Conservation (phyloP, 2,888 invertebrate genomes). For the Mycogona germanica region DNA sequence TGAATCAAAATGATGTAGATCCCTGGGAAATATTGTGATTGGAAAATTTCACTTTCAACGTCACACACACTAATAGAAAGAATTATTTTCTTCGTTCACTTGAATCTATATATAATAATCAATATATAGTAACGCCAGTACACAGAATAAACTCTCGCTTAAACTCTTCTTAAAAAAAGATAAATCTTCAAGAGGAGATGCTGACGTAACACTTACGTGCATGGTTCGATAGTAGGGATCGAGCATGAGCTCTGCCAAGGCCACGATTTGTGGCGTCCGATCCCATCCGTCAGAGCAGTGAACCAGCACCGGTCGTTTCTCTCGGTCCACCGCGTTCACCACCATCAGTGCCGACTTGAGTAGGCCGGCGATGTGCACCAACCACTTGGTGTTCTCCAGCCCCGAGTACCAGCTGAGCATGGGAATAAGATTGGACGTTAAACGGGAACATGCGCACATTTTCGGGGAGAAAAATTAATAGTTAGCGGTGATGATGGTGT, state of each 20-base stretch:
- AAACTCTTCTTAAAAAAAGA: no score
- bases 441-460: neutral
- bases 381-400: constrained; percentile 82
- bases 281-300: constrained; percentile 99
- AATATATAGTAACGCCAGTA: neutral
- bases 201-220: constrained; percentile 50
- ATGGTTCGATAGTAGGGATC: constrained; percentile 92
- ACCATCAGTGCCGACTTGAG: constrained; percentile 67
- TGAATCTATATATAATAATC: no score
- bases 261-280: constrained; percentile 91
- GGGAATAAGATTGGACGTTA: neutral
- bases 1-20: neutral
- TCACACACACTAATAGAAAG: no score
- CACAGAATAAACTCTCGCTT: no score
- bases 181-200: no score
- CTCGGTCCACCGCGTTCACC: constrained; percentile 53
- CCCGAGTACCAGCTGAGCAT: constrained; percentile 68
- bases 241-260: constrained; percentile 78
- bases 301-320: constrained; percentile 80
- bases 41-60: no score
- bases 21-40: no score
- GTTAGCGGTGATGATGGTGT: no score
- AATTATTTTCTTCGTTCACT: no score
- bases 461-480: no score
- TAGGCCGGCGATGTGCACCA: constrained; percentile 75